Evolutionary conservation across 1,140 invertebrate species (phyloP).

Genomic region (Cydia fagiglandana): DNA sequence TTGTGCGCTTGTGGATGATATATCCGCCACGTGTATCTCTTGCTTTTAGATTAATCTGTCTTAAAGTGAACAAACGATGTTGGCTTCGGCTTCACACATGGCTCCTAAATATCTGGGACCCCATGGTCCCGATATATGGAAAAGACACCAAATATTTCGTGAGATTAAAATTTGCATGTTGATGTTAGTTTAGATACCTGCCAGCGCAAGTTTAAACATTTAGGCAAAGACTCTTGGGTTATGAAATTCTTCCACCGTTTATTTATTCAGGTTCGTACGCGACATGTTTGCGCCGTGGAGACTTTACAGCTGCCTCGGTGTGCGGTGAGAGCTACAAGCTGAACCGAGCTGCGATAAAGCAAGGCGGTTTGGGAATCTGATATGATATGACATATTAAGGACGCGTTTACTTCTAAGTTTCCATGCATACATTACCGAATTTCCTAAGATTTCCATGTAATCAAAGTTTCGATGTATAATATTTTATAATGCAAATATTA

Average conservation of each 20-base stretch:
- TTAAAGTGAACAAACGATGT: too few relatives aligned
- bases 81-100: too few relatives aligned
- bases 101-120: too few relatives aligned
- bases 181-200: background rate
- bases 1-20: too few relatives aligned
- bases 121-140: too few relatives aligned
- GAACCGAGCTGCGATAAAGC: background rate
- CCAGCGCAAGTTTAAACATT: conserved; percentile 12
- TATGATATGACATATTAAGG: background rate
- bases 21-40: too few relatives aligned
- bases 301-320: background rate
- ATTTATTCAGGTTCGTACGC: conserved; percentile 26
- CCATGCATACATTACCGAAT: background rate
- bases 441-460: too few relatives aligned
- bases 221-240: conserved; percentile 20
- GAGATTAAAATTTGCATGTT: conserved; percentile 12
- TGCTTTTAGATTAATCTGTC: too few relatives aligned
- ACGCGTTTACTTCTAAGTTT: background rate
- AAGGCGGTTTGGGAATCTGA: background rate
- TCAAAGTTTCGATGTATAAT: too few relatives aligned
- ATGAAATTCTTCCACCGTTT: conserved; percentile 29
- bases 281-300: conserved; percentile 21
- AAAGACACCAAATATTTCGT: too few relatives aligned
- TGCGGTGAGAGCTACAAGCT: background rate
- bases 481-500: too few relatives aligned